A percentile compares a stretch with the other conserved stretches of the same genome.
phyloP scores from a whole-genome alignment of 1,140 invertebrate genomes.

The Solenopsis invicta region DNA sequence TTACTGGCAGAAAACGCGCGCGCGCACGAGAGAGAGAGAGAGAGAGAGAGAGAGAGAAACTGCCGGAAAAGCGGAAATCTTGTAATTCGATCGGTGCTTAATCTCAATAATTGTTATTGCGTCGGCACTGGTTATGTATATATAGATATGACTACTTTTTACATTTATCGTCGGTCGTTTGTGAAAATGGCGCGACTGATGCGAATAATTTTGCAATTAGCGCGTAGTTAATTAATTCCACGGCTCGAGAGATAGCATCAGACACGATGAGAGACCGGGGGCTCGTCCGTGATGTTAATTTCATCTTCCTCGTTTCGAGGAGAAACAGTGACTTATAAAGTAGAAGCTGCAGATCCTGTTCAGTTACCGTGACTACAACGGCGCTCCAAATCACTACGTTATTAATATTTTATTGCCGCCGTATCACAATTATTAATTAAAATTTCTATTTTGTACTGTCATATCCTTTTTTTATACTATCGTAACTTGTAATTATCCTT shows the following conservation, averaged over 20 bases:
- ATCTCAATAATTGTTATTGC: not conserved
- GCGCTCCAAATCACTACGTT: not conserved
- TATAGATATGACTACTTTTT: not conserved
- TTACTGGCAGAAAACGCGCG: not conserved
- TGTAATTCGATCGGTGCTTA: not conserved
- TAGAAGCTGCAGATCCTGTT: not conserved
- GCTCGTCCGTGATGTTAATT: not conserved
- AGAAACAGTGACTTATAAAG: not conserved
- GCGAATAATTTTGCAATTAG: constrained; percentile 36
- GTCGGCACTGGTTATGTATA: not conserved
- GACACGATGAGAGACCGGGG: not conserved
- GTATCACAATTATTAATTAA: not conserved
- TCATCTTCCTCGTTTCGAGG: not conserved
- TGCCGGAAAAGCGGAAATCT: not conserved
- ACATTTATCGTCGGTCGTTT: not conserved
- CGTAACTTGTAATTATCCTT: not conserved
- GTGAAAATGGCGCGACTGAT: not conserved
- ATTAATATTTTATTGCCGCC: not conserved
- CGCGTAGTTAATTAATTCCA: constrained; percentile 13
- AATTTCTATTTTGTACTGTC: not conserved
- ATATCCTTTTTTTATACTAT: not conserved
- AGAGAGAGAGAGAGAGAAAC: not conserved
- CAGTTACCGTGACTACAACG: not conserved
- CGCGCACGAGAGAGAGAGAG: not conserved
- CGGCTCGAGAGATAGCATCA: not conserved